Conservation (phyloP, 2,888 invertebrate species). For the Leptopilina syphax region DNA sequence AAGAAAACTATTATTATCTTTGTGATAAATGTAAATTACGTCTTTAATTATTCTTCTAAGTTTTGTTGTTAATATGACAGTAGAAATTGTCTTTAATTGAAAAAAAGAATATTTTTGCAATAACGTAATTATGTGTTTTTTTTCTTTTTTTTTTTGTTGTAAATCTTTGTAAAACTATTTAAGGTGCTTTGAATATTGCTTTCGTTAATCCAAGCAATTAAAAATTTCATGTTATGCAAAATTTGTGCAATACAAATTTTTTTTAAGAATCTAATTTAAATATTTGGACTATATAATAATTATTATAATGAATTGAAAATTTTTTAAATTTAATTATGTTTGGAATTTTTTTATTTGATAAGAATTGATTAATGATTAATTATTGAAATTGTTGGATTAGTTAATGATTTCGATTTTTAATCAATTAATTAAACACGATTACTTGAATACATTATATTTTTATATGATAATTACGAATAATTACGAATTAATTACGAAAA, state of each 20-base stretch:
- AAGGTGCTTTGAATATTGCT: not conserved
- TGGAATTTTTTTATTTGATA: slow-evolving; percentile 1
- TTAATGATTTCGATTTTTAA: no score
- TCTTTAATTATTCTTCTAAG: slow-evolving; percentile 6
- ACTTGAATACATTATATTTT: no score
- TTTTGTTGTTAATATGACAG: no score
- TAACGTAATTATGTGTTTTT: no score
- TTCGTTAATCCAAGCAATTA: not conserved
- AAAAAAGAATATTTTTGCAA: no score
- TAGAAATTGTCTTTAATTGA: no score
- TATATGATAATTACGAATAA: no score
- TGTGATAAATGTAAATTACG: not conserved
- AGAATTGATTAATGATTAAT: no score
- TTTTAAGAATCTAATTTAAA: not conserved
- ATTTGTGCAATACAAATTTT: slow-evolving; percentile 37
- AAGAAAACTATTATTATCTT: no score
- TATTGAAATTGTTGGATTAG: no score
- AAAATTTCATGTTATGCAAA: not conserved
- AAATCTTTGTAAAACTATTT: not conserved
- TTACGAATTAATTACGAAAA: no score
- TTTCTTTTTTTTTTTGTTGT: not conserved
- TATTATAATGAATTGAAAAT: not conserved
- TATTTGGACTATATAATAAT: not conserved
- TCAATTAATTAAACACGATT: no score
- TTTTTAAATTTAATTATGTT: slow-evolving; percentile 18